Conservation (phyloP, 2,888 invertebrate genomes). For the Anticlea derivata region DNA sequence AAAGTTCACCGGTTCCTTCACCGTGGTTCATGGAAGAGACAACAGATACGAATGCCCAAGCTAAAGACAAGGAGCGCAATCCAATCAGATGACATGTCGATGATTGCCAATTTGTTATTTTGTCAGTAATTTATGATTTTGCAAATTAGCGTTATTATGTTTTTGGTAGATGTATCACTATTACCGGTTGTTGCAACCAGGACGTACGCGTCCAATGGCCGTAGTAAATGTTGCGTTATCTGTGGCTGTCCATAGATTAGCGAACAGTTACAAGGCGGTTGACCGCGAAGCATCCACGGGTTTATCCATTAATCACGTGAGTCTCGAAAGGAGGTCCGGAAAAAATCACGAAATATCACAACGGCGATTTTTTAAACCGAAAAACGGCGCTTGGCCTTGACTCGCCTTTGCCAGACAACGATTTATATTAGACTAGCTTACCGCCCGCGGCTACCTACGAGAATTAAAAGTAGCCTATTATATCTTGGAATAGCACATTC, state of each 20-base stretch:
- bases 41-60: constrained; percentile 43
- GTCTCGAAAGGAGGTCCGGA: too few species aligned
- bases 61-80: constrained; percentile 37
- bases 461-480: too few species aligned
- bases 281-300: too few species aligned
- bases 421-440: too few species aligned
- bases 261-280: constrained; percentile 4
- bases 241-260: not conserved
- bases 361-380: too few species aligned
- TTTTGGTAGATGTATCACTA: constrained; percentile 27
- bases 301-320: too few species aligned
- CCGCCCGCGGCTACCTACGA: too few species aligned
- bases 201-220: not conserved
- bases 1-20: constrained; percentile 24
- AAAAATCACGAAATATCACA: too few species aligned
- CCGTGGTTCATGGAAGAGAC: constrained; percentile 29
- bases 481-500: too few species aligned
- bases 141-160: constrained; percentile 40
- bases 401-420: too few species aligned
- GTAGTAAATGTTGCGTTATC: not conserved
- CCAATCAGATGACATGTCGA: constrained; percentile 69
- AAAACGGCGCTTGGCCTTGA: too few species aligned
- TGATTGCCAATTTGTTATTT: constrained; percentile 55
- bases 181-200: not conserved
- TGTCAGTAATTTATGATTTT: constrained; percentile 42